phyloP scores from a whole-genome alignment of 2,888 invertebrate species.

The Cheilosia soror region DNA sequence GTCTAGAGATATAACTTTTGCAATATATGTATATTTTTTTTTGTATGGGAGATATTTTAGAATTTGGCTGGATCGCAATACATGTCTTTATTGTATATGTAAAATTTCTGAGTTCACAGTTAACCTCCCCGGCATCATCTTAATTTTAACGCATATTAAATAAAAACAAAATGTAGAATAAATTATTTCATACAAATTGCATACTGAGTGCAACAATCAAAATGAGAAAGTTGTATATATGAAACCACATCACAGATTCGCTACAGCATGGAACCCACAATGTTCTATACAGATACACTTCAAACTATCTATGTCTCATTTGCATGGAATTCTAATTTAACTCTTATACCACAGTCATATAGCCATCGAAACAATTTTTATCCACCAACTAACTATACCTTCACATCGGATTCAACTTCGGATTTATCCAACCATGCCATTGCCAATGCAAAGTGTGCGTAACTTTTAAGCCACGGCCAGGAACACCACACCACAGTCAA shows the following conservation, averaged over 20 bases:
- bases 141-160: no score
- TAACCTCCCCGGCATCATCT: no score
- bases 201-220: background rate
- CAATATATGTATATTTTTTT: no score
- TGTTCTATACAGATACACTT: slow-evolving; percentile 1
- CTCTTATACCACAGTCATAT: slow-evolving; percentile 4
- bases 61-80: no score
- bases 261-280: slow-evolving; percentile 4
- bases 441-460: slow-evolving; percentile 4
- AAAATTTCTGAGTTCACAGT: no score
- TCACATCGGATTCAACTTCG: slow-evolving; percentile 4
- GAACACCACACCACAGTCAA: background rate
- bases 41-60: no score
- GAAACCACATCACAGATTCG: slow-evolving; percentile 2
- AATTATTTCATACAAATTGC: background rate
- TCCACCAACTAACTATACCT: background rate
- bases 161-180: background rate
- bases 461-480: background rate
- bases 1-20: no score
- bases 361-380: background rate
- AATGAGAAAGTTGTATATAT: slow-evolving; percentile 21
- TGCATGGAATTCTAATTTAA: slow-evolving; percentile 31
- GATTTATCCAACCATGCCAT: slow-evolving; percentile 10
- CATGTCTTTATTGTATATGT: no score
- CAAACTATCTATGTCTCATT: slow-evolving; percentile 22